phyloP scores from a whole-genome alignment of 1,140 invertebrate genomes.

The Drosophila rhopaloa region DNA sequence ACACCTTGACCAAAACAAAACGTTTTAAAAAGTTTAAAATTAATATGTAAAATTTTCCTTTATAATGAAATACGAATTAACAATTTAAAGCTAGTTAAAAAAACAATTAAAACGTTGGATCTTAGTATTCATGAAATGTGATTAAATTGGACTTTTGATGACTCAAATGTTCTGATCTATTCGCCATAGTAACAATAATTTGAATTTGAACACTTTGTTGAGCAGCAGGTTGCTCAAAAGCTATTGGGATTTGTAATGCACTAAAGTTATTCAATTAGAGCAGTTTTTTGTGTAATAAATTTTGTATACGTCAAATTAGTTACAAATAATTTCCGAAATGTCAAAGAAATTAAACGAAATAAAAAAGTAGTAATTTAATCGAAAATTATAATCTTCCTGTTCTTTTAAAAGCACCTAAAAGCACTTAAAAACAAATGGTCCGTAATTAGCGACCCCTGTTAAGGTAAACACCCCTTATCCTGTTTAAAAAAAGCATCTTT shows the following conservation, averaged over 20 bases:
- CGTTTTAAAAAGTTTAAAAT: too few relatives aligned
- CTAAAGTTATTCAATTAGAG: not conserved
- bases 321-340: not conserved
- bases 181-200: constrained; percentile 9
- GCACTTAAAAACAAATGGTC: not conserved
- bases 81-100: too few relatives aligned
- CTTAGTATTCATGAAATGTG: not conserved
- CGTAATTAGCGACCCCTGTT: constrained; percentile 3
- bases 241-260: not conserved
- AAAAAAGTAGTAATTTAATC: not conserved
- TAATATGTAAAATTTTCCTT: too few relatives aligned
- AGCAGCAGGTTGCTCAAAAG: not conserved
- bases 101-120: too few relatives aligned
- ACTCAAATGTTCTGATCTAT: not conserved
- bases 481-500: not conserved
- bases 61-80: too few relatives aligned
- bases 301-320: not conserved
- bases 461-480: not conserved
- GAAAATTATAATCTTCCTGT: not conserved
- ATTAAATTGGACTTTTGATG: constrained; percentile 2
- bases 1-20: too few relatives aligned
- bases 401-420: not conserved
- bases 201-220: not conserved
- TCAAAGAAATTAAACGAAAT: not conserved
- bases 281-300: not conserved